Conservation (phyloP, 2,113 vertebrate species). For the Neofelis nebulosa region DNA sequence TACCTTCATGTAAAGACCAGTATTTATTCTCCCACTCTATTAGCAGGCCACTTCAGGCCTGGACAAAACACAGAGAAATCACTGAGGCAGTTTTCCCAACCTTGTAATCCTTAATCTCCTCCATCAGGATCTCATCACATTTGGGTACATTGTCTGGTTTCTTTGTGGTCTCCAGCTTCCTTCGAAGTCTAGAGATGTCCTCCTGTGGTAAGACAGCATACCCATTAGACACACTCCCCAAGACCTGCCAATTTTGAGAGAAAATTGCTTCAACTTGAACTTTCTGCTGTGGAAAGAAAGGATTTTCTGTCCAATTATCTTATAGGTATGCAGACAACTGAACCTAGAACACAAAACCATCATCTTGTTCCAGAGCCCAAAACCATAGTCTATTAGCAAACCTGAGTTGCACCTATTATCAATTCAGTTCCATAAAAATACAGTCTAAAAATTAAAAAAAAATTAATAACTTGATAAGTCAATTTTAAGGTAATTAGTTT, state of each 20-base stretch:
- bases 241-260: not conserved
- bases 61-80: not conserved
- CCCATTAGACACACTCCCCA: not conserved
- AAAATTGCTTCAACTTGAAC: not conserved
- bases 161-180: slow-evolving; percentile 97
- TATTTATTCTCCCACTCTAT: not conserved
- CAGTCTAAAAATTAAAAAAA: not conserved
- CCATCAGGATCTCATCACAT: slow-evolving; percentile 97
- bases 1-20: not conserved
- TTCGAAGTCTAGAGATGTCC: slow-evolving; percentile 95
- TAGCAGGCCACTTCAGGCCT: not conserved
- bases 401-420: not conserved
- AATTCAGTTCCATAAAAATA: slow-evolving; percentile 1
- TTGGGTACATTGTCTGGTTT: slow-evolving; percentile 97
- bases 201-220: slow-evolving; percentile 85
- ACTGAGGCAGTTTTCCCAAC: slow-evolving; percentile 76
- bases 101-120: slow-evolving; percentile 98
- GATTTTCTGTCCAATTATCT: not conserved
- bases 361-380: not conserved
- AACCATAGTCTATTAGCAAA: not conserved
- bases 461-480: not conserved
- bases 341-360: no score
- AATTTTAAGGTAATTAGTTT: slow-evolving; percentile 6
- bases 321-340: no score
- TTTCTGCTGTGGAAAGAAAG: not conserved